Base-by-base conservation (phyloP, 2,888 invertebrate genomes). In the Chymomyza amoena region DNA sequence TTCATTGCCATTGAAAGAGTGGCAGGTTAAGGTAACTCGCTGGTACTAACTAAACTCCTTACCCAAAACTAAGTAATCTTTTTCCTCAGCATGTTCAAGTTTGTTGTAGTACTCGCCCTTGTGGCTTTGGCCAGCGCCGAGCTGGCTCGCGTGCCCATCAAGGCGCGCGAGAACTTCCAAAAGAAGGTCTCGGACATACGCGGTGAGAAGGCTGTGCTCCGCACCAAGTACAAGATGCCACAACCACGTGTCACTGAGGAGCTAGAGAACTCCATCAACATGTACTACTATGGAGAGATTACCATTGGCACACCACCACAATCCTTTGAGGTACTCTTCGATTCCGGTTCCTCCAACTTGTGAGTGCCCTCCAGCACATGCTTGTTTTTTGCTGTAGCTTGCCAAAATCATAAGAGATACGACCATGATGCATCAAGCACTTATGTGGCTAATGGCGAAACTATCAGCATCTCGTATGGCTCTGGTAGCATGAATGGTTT, bases 371-470 rank as follows among this genome's bases (percentile, higher is more conserved):
- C 94, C 90, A 95, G 96, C 25, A 25, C 25, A 25, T 84, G 84
- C 36, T 5, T 9, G 0, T 50, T 10, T 16, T 28, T 39, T 74
- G 97, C 97, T 90, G 95, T 98, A 81, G 98, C 98, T 28, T 98
- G 98, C 92, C 92, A 96, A 96, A 90, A 94, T 95, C 99, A 99
- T 92, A 95, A 96, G 91, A 98, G 98, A 92, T 99, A 99, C 92
- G 95, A 99, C 93, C 95, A 96, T 86, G 93, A 90, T 68, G 94
- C 94, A 89, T 99, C 99, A 0, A 92, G 92, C 20, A 94, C 96
- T 2, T 99, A 98, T 93, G 92, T 93, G 85, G 92, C 93, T 79
- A 98, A 99, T 93, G 98, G 97, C 77, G 97, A 97, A 0, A 92
- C 94, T 70, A 98, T 99, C 92, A 94, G 94, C 64, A 98, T 99